Evolutionary conservation across 1,140 invertebrate species (phyloP), one percentile per base, ranked within the genome.

Genomic region (Drosophila mauritiana): DNA sequence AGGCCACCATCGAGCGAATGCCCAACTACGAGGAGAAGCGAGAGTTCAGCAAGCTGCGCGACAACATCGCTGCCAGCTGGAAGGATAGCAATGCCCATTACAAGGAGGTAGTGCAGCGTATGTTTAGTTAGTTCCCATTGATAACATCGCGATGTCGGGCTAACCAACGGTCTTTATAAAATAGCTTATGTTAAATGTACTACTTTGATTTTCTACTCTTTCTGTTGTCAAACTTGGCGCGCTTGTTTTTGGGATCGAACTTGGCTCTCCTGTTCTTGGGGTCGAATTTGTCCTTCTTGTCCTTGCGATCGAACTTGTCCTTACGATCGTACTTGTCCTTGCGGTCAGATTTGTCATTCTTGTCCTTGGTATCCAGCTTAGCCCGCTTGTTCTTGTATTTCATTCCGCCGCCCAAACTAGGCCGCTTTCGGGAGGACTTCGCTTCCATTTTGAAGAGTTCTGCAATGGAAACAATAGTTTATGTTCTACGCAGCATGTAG

Each of bases 51-150:
- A 83, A 90, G 48, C 52, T 92, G 20, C 75, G 78, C 12, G 78
- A 84, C 11, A 81, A 82, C 27, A 84, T 92, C 13, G 59, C 55
- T 1, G 20, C 67, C 4, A 80, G 90, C 55, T 81, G 90, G 77
- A 92, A 91, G 51, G 48, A 67, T 34, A 84, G 85, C 46, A 79
- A 92, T 12, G 78, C 83, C 31, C 79, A 82, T 37, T 92, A 92
- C 56, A 90, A 90, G 15, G 65, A 81, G 51, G 64, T 92, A n/a
- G 82, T 92, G 11, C 80, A 92, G 56, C 90, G 91, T 27, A 92
- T 92, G 92, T 92, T 92, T 51, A 91, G 67, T 48, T 92, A 91
- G 59, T 49, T 52, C 40, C 43, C 42, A 56, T 57, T 59, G 36
- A 59, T 57, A 68, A 51, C 31, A 48, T 20, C 11, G 34, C 13